Evolutionary conservation across 2,797 vertebrate species (phyloP).

Genomic region (Pseudochromis fuscus): DNA sequence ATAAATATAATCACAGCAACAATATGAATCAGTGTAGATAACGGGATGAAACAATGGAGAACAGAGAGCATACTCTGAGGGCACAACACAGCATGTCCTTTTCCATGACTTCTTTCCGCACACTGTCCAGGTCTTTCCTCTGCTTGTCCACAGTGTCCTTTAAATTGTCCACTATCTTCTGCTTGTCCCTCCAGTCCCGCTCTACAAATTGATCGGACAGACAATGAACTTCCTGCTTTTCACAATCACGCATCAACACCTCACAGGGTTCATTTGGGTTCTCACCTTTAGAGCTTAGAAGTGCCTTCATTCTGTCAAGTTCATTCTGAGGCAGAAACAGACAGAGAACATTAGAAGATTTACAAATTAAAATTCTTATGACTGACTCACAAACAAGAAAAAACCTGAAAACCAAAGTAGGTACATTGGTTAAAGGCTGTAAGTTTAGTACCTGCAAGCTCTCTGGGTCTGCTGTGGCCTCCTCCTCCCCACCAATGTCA

Average conservation of each 20-base stretch:
- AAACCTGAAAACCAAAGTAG: not conserved
- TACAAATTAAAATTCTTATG: not conserved
- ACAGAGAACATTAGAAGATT: not conserved
- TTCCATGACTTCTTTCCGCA: slow-evolving; percentile 86
- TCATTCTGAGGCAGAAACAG: slow-evolving; percentile 88
- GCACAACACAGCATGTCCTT: slow-evolving; percentile 91
- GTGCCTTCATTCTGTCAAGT: slow-evolving; percentile 87
- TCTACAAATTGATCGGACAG: slow-evolving; percentile 79
- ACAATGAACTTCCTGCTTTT: not conserved
- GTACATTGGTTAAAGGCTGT: not conserved
- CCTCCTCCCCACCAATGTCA: slow-evolving; percentile 89
- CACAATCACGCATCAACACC: not conserved
- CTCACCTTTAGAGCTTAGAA: slow-evolving; percentile 91
- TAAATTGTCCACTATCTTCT: slow-evolving; percentile 85
- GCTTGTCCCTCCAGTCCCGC: slow-evolving; percentile 89
- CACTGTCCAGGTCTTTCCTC: slow-evolving; percentile 87
- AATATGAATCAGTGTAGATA: not conserved
- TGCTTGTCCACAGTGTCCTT: slow-evolving; percentile 89
- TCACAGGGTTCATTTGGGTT: not conserved
- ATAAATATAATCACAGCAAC: not conserved
- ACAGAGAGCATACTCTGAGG: slow-evolving; percentile 85
- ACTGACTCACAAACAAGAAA: not conserved
- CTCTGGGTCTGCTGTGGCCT: slow-evolving; percentile 86
- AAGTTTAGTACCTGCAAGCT: slow-evolving; percentile 88
- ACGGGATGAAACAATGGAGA: not conserved